phyloP scores from a whole-genome alignment of 2,113 vertebrate species.

The Dicrurus megarhynchus region DNA sequence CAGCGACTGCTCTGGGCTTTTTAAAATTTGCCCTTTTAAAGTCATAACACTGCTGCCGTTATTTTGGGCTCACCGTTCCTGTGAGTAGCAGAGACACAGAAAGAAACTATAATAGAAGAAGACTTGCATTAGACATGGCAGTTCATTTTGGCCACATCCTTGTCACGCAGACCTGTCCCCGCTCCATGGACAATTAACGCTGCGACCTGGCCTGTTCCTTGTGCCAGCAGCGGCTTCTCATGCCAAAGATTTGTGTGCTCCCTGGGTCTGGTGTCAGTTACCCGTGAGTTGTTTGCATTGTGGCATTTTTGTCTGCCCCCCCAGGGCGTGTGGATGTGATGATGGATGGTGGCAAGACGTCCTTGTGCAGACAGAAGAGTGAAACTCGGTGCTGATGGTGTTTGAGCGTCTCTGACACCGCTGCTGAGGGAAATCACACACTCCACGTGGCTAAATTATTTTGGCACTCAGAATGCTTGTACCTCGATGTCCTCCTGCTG shows the following conservation, averaged over 20 bases:
- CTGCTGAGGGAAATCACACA: rapidly evolving
- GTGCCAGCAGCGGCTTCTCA: background rate
- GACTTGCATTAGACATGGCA: background rate
- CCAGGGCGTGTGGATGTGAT: background rate
- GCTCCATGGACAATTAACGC: background rate
- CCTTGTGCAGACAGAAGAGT: rapidly evolving
- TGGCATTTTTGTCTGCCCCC: background rate
- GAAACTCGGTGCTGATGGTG: rapidly evolving
- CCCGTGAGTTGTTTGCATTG: background rate
- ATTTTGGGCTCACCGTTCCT: background rate
- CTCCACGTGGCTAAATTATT: background rate
- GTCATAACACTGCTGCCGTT: background rate
- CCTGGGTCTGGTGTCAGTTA: background rate
- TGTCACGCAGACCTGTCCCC: background rate
- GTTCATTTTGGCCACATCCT: background rate
- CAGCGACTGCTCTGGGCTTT: background rate
- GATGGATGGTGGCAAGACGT: background rate
- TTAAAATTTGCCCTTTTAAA: background rate
- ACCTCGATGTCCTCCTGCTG: background rate
- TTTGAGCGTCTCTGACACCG: background rate
- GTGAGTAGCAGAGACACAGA: background rate
- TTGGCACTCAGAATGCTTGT: rapidly evolving
- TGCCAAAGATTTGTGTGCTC: background rate
- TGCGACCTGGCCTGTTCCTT: rapidly evolving
- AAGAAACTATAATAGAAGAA: background rate